Base-by-base conservation (phyloP, 2,888 invertebrate species). In the Mesochorus sp. region DNA sequence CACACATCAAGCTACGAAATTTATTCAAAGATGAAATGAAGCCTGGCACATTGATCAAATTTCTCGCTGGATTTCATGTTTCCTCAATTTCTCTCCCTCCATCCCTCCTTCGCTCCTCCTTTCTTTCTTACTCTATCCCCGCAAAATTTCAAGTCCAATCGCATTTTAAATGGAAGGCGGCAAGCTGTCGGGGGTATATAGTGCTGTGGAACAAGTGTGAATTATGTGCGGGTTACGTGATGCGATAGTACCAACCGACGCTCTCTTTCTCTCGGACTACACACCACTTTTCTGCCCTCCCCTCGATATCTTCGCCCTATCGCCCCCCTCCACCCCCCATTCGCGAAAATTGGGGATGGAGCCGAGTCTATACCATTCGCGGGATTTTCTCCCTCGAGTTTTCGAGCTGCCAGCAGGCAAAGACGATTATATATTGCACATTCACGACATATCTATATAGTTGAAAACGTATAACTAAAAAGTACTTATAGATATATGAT, bases 181-280 rank as follows among this genome's bases (percentile, higher is more conserved):
- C 77, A 78, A 78, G 77, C 77, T 78, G 77, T 62, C 77, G 77
- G 68, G 53, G 59, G 12, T n/a, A n/a, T n/a, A 44, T 57, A 68
- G 73, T 42, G 26, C 57, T 51, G 73, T 14, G 64, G 73, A 78
- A 78, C 78, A 74, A 78, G 78, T 78, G 78, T 78, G 78, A 78
- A 78, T 78, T 73, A 78, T 78, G 78, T 74, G 73, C 78, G 78
- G 73, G 73, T 78, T 78, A 78, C 78, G 78, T 78, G 78, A 78
- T 73, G 64, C 78, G 78, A 78, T 78, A 70, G 78, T 64, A 47
- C 64, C 42, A n/a, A 66, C 57, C 67, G 44, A 53, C 4, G 55
- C 39, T 42, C 67, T 64, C 42, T 57, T 51, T 42, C 42, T 8
- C 49, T 47, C 57, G 14, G 10, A 34, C 21, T 8, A 14, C 42